A percentile compares a stretch with the other conserved stretches of the same genome.
These are phyloP conservation scores for Poecile atricapillus DNA, from an alignment of 2,113 vertebrate genomes.

Conservation along the genomic window DNA sequence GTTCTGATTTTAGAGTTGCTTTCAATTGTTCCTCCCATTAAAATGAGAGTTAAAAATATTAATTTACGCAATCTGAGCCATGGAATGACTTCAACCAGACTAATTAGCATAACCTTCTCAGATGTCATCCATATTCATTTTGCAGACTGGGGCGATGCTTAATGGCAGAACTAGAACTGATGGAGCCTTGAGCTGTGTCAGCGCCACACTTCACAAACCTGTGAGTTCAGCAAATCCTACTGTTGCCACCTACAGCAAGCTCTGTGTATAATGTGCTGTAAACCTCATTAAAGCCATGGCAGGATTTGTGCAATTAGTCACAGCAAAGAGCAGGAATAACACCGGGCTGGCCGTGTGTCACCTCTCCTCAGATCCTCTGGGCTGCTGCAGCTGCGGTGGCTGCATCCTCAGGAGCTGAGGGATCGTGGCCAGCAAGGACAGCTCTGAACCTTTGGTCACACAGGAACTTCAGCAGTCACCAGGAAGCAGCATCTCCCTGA, in stretches of 20 bases:
- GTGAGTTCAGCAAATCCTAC: slow-evolving; percentile 19
- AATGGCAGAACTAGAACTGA: slow-evolving; percentile 43
- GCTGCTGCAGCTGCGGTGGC: background rate
- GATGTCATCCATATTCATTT: slow-evolving; percentile 47
- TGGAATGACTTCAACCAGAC: background rate
- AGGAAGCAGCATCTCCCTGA: background rate
- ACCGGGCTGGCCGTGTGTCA: rapidly evolving
- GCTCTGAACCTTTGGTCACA: background rate
- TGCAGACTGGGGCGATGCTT: slow-evolving; percentile 3
- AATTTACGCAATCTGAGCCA: background rate
- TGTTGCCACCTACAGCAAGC: background rate
- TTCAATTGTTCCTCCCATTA: slow-evolving; percentile 5
- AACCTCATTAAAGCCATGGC: background rate
- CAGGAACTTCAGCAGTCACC: background rate
- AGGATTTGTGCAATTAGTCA: background rate
- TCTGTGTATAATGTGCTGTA: background rate
- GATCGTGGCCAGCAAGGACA: background rate
- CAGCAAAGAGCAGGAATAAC: background rate
- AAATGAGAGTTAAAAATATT: slow-evolving; percentile 45
- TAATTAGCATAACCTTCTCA: slow-evolving; percentile 46
- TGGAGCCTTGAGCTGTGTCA: slow-evolving; percentile 27
- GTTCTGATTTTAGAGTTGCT: background rate
- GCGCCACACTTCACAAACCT: background rate
- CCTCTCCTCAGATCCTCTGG: background rate
- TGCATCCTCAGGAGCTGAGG: background rate